Evolutionary conservation across 2,888 invertebrate species (phyloP).

Genomic region (Smittia aterrima): DNA sequence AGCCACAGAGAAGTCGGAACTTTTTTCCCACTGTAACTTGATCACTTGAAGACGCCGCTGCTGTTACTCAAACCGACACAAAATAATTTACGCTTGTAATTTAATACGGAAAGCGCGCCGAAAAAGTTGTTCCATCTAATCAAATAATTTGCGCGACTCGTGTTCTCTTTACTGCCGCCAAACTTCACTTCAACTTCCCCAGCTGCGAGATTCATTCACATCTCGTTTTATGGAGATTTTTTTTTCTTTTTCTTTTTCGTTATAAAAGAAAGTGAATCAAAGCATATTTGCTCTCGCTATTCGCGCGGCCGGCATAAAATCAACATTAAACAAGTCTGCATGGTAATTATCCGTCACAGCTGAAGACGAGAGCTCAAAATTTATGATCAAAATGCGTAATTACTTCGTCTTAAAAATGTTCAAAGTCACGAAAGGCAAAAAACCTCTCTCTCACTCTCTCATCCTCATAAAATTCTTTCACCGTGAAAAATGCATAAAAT

Average conservation of each 20-base stretch:
- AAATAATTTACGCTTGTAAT: not conserved
- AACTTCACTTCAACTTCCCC: too few species aligned
- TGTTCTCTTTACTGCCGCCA: too few species aligned
- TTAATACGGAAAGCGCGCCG: not conserved
- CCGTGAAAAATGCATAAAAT: slow-evolving; percentile 25
- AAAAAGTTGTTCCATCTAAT: not conserved
- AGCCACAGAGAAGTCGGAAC: not conserved
- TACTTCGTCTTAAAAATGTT: not conserved
- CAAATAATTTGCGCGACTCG: not conserved
- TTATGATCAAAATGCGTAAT: not conserved
- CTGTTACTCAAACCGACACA: not conserved
- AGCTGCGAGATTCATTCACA: too few species aligned
- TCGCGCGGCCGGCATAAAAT: not conserved
- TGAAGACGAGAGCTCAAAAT: not conserved
- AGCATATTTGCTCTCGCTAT: not conserved
- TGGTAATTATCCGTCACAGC: not conserved
- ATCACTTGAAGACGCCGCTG: not conserved
- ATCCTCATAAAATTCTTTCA: not conserved
- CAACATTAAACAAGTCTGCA: not conserved
- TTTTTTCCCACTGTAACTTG: too few species aligned
- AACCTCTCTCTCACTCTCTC: not conserved
- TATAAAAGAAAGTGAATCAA: slow-evolving; percentile 22
- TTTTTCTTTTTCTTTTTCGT: too few species aligned
- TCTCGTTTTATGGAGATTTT: slow-evolving; percentile 22
- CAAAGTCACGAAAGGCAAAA: not conserved